A percentile compares a stretch with the other conserved stretches of the same genome.
Evolutionary conservation across 2,888 invertebrate genomes (phyloP).

Genomic region (Parnassius apollo): DNA sequence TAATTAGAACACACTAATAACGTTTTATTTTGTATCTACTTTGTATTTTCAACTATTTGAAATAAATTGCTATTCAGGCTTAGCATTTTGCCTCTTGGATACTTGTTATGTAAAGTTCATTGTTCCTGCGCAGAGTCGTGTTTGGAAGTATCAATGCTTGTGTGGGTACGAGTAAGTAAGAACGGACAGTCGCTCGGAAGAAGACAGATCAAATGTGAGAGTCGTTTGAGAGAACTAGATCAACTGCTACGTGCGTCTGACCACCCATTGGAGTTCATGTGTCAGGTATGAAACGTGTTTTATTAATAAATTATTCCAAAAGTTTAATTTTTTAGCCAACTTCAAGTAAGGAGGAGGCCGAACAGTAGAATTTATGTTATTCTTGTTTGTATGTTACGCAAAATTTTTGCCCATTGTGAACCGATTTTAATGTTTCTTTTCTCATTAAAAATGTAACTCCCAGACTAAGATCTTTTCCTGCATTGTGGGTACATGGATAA

Average conservation of each 20-base stretch:
- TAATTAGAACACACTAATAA: too few species aligned
- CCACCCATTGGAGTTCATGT: conserved; percentile 93
- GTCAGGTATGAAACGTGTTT: conserved; percentile 82
- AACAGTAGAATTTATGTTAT: too few species aligned
- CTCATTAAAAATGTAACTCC: too few species aligned
- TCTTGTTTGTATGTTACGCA: too few species aligned
- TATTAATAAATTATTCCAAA: not conserved
- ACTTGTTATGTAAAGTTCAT: not conserved
- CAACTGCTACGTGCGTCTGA: conserved; percentile 89
- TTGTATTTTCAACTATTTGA: too few species aligned
- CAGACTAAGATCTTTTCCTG: too few species aligned
- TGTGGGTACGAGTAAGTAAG: conserved; percentile 90
- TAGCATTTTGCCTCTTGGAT: not conserved
- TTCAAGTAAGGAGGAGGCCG: too few species aligned
- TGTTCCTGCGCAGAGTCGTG: conserved; percentile 82
- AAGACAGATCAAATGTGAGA: conserved; percentile 94
- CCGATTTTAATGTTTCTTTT: too few species aligned
- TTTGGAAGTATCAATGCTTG: conserved; percentile 90
- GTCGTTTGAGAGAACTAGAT: conserved; percentile 89
- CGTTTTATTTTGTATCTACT: too few species aligned
- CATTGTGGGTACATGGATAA: too few species aligned
- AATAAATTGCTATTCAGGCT: not conserved
- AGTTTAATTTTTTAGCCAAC: too few species aligned
- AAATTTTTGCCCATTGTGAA: too few species aligned
- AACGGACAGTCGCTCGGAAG: conserved; percentile 90